Conservation (phyloP, 2,797 vertebrate genomes). For the Notamacropus eugenii region DNA sequence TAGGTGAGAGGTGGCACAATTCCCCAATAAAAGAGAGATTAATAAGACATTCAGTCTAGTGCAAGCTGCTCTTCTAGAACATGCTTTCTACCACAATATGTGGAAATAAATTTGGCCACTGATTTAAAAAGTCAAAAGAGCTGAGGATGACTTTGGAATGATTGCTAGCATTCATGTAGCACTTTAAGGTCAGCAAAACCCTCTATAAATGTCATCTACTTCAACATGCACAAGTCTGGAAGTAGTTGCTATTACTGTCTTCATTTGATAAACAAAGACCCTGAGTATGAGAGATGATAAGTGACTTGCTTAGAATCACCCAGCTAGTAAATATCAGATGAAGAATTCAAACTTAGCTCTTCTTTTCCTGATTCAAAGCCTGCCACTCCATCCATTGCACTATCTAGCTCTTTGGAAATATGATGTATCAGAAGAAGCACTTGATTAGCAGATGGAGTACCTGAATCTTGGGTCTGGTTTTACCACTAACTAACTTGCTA, state of each 20-base stretch:
- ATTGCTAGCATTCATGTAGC: background rate
- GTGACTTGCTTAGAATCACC: background rate
- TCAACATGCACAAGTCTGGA: background rate
- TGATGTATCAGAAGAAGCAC: background rate
- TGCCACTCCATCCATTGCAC: accelerated
- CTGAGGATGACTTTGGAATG: background rate
- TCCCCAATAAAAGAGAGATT: slow-evolving; percentile 55
- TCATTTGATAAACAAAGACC: background rate
- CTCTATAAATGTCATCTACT: background rate
- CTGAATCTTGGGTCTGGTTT: background rate
- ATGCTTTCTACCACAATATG: background rate
- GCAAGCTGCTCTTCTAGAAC: slow-evolving; percentile 30
- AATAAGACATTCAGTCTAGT: slow-evolving; percentile 44
- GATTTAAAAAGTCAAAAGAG: background rate
- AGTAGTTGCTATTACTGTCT: background rate
- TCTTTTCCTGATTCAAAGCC: background rate
- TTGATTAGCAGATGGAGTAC: background rate
- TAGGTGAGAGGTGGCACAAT: slow-evolving; percentile 71
- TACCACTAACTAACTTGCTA: background rate
- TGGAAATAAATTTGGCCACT: slow-evolving; percentile 5
- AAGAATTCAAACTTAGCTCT: background rate
- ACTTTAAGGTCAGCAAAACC: background rate
- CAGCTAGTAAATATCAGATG: background rate
- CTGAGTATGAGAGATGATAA: background rate
- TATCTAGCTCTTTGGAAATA: background rate